These are phyloP conservation scores for Channa argus DNA, from an alignment of 2,113 vertebrate species.

Conservation along the genomic window DNA sequence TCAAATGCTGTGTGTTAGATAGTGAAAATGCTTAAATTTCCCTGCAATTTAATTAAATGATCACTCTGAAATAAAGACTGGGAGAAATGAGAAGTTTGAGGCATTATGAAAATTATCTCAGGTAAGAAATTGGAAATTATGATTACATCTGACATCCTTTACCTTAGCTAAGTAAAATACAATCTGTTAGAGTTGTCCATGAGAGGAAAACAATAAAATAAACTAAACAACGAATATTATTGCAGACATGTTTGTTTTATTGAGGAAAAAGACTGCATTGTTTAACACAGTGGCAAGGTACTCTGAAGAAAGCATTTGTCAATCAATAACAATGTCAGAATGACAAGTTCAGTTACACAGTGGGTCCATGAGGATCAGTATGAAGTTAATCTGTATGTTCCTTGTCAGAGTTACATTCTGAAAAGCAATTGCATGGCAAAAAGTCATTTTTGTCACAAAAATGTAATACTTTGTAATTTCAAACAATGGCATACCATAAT, in stretches of 20 bases:
- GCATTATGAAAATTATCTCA: too few relatives aligned
- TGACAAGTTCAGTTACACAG: constrained; percentile 10
- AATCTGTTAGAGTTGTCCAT: too few relatives aligned
- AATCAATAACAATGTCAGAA: constrained; percentile 23
- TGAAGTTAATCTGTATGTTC: constrained; percentile 23
- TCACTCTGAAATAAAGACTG: too few relatives aligned
- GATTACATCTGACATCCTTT: too few relatives aligned
- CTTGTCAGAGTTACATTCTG: constrained; percentile 45
- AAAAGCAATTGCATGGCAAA: constrained; percentile 43
- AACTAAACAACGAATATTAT: not conserved
- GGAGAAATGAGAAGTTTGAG: too few relatives aligned
- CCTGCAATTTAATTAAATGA: too few relatives aligned
- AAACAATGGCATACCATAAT: constrained; percentile 47
- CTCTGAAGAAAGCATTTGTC: constrained; percentile 51
- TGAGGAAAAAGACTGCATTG: constrained; percentile 56
- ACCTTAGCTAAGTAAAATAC: too few relatives aligned
- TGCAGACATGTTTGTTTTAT: constrained; percentile 58
- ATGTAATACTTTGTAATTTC: constrained; percentile 37
- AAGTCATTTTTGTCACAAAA: constrained; percentile 37
- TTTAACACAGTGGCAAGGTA: constrained; percentile 63
- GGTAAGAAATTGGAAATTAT: too few relatives aligned
- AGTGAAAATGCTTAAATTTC: too few relatives aligned
- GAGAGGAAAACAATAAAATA: not conserved
- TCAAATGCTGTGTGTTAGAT: too few relatives aligned
- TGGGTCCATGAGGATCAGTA: constrained; percentile 26